phyloP scores from a whole-genome alignment of 2,113 vertebrate species.

The Sceloporus undulatus region DNA sequence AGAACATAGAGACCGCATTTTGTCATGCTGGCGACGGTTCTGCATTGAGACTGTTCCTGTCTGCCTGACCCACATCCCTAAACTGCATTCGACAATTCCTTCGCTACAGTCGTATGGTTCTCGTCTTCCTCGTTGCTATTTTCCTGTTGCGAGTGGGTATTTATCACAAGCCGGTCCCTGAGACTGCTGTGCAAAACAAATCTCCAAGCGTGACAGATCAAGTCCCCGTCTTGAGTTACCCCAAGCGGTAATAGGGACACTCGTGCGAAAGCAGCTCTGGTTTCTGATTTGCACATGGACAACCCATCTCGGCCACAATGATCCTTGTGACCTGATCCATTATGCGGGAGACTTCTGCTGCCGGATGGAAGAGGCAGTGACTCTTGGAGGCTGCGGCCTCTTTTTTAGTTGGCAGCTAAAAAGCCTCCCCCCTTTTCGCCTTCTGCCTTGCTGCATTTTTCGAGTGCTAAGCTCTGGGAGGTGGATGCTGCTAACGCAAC shows the following conservation, averaged over 20 bases:
- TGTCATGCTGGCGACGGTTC: too few relatives aligned
- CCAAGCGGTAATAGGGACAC: not conserved
- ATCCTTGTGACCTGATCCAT: not conserved
- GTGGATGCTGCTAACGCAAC: not conserved
- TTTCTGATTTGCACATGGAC: not conserved
- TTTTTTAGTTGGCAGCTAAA: constrained; percentile 13
- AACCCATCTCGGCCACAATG: not conserved
- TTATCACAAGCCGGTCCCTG: too few relatives aligned
- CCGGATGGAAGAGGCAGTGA: not conserved
- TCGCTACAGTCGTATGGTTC: rapidly evolving
- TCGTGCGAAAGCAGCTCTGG: not conserved
- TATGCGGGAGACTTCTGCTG: not conserved
- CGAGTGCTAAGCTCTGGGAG: not conserved
- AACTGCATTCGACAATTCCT: not conserved
- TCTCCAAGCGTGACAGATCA: not conserved
- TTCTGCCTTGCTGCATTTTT: not conserved
- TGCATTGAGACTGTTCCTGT: not conserved
- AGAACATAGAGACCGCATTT: too few relatives aligned
- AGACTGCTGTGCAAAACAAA: not conserved
- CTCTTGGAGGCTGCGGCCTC: not conserved
- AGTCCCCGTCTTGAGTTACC: not conserved
- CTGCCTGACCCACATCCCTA: not conserved
- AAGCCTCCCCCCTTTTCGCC: not conserved
- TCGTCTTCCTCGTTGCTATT: not conserved
- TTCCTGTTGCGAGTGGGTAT: not conserved